Percentiles rank a stretch among this genome's conserved stretches.
Conservation (phyloP, 2,113 vertebrate genomes). For the Argyrosomus japonicus region DNA sequence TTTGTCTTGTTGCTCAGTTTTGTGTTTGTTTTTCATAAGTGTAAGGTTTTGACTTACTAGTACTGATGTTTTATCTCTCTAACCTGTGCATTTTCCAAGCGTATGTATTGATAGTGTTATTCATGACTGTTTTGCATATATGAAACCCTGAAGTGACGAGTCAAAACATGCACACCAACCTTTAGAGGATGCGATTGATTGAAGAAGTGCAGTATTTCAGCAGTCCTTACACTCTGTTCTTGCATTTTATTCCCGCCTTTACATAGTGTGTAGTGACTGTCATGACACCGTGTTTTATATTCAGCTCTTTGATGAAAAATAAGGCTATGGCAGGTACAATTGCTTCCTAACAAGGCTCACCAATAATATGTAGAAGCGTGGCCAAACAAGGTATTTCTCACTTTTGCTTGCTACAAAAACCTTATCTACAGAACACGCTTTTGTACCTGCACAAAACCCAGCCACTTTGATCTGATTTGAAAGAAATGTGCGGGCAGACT, state of each 20-base stretch:
- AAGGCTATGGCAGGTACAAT: neutral
- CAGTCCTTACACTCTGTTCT: neutral
- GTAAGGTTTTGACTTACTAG: too few relatives aligned
- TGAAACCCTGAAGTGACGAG: conserved; percentile 37
- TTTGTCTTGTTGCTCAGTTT: too few relatives aligned
- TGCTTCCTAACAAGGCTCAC: conserved; percentile 11
- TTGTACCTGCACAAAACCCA: conserved; percentile 54
- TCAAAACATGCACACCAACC: conserved; percentile 47
- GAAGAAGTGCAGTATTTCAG: conserved; percentile 28
- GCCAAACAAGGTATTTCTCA: conserved; percentile 17
- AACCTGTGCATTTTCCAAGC: conserved; percentile 16
- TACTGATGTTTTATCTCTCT: too few relatives aligned
- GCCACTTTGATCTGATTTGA: conserved; percentile 61
- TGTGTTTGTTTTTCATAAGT: too few relatives aligned
- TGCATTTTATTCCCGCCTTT: conserved; percentile 4
- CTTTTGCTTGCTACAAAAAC: conserved; percentile 26
- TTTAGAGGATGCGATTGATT: conserved; percentile 30
- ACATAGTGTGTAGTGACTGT: conserved; percentile 4
- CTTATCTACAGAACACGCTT: conserved; percentile 47
- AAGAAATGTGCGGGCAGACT: conserved; percentile 43
- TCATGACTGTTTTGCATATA: conserved; percentile 39
- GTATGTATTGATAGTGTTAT: conserved; percentile 16
- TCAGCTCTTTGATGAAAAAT: conserved; percentile 22
- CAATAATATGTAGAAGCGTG: conserved; percentile 23
- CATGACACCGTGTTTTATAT: conserved; percentile 14